Evolutionary conservation across 1,140 invertebrate species (phyloP), one percentile per base, ranked within the genome.

Genomic region (Hylaeus volcanicus): DNA sequence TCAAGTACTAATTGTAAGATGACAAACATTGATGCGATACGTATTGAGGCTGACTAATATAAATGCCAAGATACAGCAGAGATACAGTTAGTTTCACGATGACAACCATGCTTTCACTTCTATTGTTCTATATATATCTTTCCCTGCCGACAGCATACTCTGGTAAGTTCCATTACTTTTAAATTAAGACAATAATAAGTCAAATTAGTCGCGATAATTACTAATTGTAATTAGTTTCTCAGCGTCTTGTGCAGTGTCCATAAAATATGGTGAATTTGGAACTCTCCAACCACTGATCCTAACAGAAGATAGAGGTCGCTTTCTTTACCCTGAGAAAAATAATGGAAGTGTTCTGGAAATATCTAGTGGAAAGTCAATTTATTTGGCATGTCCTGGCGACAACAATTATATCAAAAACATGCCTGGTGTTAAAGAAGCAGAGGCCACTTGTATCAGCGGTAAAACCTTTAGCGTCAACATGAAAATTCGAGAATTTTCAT

Each of bases 211-310:
- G 11, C 11, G 0, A 41, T 41, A 41, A 39, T 12, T 26, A 3
- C 5, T n/a, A 58, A n/a, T 63, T 63, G 3, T 39, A 2, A 43
- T 64, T 15, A 64, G 15, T 64, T 14, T 43, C 8, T 6, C 39
- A 39, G 64, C n/a, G 4, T 56, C n/a, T 5, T 91, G 90, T 43
- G 9, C 12, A 1, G 51, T 92, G 6, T 88, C 84, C 11, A 82
- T 82, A 61, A 74, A 79, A 3, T 88, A 88, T 5, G 88, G 89
- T 4, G 87, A 91, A 74, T 76, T 92, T 2, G 84, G 77, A 5
- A 82, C 90, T 9, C 88, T 89, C 11, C 88, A 90, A 51, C 90
- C 91, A 14, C 70, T 91, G 43, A 72, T 91, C 14, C 58, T 91
- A 8, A 82, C 55, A 8, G 2, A 9, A 65, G 64, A 72, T 39